These are phyloP conservation scores for Leptopilina myrica DNA, from an alignment of 2,888 invertebrate species.

Conservation along the genomic window DNA sequence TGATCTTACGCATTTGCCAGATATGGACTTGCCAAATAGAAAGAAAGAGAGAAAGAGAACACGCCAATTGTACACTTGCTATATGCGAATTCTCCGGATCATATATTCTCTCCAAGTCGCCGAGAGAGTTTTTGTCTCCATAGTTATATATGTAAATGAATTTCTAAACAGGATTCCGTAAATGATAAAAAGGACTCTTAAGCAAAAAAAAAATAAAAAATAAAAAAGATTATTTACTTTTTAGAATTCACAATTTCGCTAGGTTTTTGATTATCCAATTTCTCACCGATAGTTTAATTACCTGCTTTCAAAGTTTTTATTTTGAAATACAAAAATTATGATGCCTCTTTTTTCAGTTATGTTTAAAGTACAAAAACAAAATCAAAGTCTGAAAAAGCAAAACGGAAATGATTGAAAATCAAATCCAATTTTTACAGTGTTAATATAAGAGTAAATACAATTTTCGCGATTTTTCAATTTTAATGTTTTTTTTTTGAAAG, in stretches of 20 bases:
- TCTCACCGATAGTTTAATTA: neutral
- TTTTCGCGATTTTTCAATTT: no score
- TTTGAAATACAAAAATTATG: no score
- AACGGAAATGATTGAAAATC: no score
- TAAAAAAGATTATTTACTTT: neutral
- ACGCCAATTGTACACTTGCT: slow-evolving; percentile 14
- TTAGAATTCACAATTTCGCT: neutral
- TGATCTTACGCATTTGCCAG: slow-evolving; percentile 30
- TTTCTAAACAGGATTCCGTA: slow-evolving; percentile 11
- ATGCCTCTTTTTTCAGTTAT: no score
- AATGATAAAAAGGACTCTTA: slow-evolving; percentile 1
- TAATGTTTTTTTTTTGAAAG: no score
- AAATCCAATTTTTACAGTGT: no score
- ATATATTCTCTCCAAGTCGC: slow-evolving; percentile 8
- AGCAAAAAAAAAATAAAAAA: neutral
- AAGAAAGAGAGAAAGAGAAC: neutral
- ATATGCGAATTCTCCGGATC: neutral
- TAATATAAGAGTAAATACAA: no score
- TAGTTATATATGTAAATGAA: neutral
- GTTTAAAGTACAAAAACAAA: no score
- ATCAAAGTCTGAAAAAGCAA: no score
- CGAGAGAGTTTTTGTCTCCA: neutral
- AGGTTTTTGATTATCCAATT: neutral
- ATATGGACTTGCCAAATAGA: slow-evolving; percentile 17
- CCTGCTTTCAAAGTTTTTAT: neutral